These are phyloP conservation scores for Danaus chrysippus DNA, from an alignment of 2,888 invertebrate genomes.

Conservation along the genomic window DNA sequence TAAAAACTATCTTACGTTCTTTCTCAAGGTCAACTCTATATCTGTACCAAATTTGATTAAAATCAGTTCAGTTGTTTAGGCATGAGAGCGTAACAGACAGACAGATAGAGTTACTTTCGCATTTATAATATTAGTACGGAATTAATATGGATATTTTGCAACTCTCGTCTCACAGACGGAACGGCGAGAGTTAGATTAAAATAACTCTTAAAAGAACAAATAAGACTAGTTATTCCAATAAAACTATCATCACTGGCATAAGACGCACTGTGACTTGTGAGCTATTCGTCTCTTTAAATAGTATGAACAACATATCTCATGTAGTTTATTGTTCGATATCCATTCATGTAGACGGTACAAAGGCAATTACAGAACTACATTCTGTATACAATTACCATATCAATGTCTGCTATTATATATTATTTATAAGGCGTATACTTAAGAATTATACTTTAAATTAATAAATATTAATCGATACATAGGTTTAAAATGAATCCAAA, in stretches of 20 bases:
- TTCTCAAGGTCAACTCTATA: too few species aligned
- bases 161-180: neutral
- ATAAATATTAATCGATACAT: too few species aligned
- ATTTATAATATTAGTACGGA: too few species aligned
- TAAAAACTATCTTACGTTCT: too few species aligned
- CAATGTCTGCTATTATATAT: conserved; percentile 4
- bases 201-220: neutral
- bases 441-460: too few species aligned
- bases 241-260: neutral
- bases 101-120: too few species aligned
- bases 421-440: neutral
- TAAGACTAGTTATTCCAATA: neutral
- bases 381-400: conserved; percentile 21
- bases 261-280: neutral
- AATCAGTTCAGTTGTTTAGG: too few species aligned
- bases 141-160: too few species aligned
- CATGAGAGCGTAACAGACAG: too few species aligned
- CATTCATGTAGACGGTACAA: conserved; percentile 28
- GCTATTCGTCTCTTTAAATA: conserved; percentile 57
- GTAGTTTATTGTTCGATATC: conserved; percentile 29
- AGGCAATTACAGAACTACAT: conserved; percentile 19
- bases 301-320: conserved; percentile 36
- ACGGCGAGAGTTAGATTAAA: neutral
- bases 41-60: too few species aligned
- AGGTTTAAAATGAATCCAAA: too few species aligned